Evolutionary conservation across 2,888 invertebrate species (phyloP).

Genomic region (Apantesis nais): DNA sequence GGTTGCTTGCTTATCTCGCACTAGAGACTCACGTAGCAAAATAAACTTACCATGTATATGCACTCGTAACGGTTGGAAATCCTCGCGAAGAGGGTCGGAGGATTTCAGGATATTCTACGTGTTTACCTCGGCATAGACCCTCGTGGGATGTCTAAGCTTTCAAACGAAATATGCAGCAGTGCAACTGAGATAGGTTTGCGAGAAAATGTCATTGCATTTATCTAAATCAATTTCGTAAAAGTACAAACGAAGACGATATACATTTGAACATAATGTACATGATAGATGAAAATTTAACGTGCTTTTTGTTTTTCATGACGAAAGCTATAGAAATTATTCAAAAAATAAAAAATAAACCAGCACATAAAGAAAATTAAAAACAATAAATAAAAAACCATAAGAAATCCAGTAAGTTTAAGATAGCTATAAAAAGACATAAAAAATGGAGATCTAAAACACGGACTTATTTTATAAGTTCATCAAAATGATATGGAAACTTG

Average conservation of each 20-base stretch:
- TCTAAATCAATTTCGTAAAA: constrained; percentile 2
- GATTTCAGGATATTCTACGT: constrained; percentile 41
- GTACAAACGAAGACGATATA: background rate
- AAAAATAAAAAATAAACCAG: too few relatives aligned
- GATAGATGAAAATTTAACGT: too few relatives aligned
- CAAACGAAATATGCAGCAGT: constrained; percentile 37
- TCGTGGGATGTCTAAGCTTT: constrained; percentile 41
- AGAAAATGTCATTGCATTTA: constrained; percentile 8
- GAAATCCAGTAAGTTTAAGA: too few relatives aligned
- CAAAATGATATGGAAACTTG: too few relatives aligned
- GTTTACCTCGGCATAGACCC: constrained; percentile 40
- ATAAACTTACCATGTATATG: constrained; percentile 60
- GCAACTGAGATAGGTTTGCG: constrained; percentile 18
- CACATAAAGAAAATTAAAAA: too few relatives aligned
- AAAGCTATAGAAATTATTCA: too few relatives aligned
- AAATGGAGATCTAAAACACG: too few relatives aligned
- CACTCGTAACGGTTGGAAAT: constrained; percentile 39
- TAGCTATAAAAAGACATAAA: too few relatives aligned
- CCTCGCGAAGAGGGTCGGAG: constrained; percentile 42
- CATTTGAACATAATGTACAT: too few relatives aligned
- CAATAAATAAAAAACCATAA: too few relatives aligned
- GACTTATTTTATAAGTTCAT: too few relatives aligned
- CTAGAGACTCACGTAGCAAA: constrained; percentile 51
- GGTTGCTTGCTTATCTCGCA: constrained; percentile 54
- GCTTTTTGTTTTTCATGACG: too few relatives aligned